These are phyloP conservation scores for Athripsodes cinereus DNA, from an alignment of 2,888 invertebrate species.

Conservation along the genomic window DNA sequence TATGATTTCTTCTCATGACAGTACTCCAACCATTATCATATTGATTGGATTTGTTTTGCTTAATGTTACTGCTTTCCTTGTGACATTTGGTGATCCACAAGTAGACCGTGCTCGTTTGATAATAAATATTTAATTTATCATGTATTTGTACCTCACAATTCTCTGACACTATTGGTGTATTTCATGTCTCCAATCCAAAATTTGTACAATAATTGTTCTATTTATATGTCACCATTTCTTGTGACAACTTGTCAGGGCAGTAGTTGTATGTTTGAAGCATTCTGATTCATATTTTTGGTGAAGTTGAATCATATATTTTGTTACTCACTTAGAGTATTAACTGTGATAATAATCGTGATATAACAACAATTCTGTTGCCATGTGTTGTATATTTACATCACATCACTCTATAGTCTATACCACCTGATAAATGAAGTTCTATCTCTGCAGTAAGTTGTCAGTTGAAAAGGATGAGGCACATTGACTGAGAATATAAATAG, in stretches of 20 bases:
- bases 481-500: background rate
- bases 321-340: too few species aligned
- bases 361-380: background rate
- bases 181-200: too few species aligned
- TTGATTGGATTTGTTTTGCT: slow-evolving; percentile 53
- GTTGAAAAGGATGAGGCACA: too few species aligned
- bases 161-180: background rate
- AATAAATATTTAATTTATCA: slow-evolving; percentile 16
- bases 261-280: too few species aligned
- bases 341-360: background rate
- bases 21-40: slow-evolving; percentile 36
- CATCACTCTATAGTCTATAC: too few species aligned
- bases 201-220: background rate
- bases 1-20: slow-evolving; percentile 27
- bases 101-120: slow-evolving; percentile 51
- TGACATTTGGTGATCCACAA: slow-evolving; percentile 54
- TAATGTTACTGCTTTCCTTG: slow-evolving; percentile 58
- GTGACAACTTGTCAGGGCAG: background rate
- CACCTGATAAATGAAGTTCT: too few species aligned
- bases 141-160: background rate
- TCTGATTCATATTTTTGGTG: background rate
- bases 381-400: too few species aligned
- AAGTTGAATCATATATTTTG: too few species aligned
- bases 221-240: background rate
- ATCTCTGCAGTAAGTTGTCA: too few species aligned